Base-by-base conservation (phyloP, 2,797 vertebrate species). In the Urophycis tenuis region DNA sequence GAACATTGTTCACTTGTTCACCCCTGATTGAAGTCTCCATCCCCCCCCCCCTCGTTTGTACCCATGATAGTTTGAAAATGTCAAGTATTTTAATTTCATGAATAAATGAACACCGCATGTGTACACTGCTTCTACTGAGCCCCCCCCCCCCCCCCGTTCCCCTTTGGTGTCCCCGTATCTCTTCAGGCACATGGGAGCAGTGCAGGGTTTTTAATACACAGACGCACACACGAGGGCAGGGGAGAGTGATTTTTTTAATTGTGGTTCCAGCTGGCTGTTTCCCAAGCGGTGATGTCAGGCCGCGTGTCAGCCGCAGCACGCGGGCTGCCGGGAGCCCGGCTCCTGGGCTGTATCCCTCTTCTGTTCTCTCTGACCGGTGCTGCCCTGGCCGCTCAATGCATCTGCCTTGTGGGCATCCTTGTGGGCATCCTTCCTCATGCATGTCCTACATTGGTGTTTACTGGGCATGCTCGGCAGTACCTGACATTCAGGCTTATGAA, bases 211-310 rank as follows among this genome's bases (percentile, higher is more conserved):
- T 67, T 67, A 67, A 29, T 8, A 29, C 5, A 67, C 39, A 41
- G 3, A 35, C 34, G 79, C 67, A 32, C 34, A 77, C 83, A 81
- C 76, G 34, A 79, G 82, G 78, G 81, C 4, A n/a, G 82, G 71
- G 75, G 78, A 87, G 80, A 85, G 80, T 73, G 73, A 74, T 85
- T 89, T 91, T 85, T 89, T 91, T 89, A 90, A 91, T 91, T 90
- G 85, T 88, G 87, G 85, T 90, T 90, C 85, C 81, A 85, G 87
- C 87, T 84, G 79, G 64, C 77, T 83, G 85, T 88, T 86, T 85
- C 77, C 86, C 76, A 82, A 79, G 82, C 87, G 79, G 78, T 81
- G 80, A 89, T 86, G 87, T 88, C 88, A 88, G 75, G 49, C 35
- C 80, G 79, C 78, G 79, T 88, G 84, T 89, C 85, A 89, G 60